Evolutionary conservation across 2,797 vertebrate species (phyloP).

Genomic region (Kryptopterus vitreolus): DNA sequence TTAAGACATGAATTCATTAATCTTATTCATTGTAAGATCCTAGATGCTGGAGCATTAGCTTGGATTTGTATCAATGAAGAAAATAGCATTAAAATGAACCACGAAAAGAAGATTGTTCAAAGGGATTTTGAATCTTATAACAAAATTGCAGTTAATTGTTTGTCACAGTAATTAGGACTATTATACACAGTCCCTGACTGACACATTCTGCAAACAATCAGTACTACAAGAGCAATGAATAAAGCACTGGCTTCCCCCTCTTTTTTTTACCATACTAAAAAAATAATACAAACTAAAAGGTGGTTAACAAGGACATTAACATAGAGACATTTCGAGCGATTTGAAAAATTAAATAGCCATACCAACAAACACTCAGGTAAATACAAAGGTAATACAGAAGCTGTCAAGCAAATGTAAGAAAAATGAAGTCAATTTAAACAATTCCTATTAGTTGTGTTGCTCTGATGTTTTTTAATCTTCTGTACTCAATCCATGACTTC

Average conservation of each 20-base stretch:
- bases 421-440: not conserved
- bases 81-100: conserved; percentile 50
- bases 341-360: conserved; percentile 12
- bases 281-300: not conserved
- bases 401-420: conserved; percentile 24
- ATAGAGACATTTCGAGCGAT: not conserved
- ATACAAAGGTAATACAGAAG: conserved; percentile 28
- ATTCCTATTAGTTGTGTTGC: conserved; percentile 12
- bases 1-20: not conserved
- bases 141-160: conserved; percentile 15
- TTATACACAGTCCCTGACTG: conserved; percentile 8
- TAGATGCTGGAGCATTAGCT: not conserved
- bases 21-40: not conserved
- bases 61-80: conserved; percentile 5
- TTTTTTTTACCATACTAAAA: not conserved
- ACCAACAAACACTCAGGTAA: not conserved
- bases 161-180: conserved; percentile 15
- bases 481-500: conserved; percentile 3
- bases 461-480: conserved; percentile 2
- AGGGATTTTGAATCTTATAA: conserved; percentile 24
- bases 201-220: not conserved
- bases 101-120: conserved; percentile 2
- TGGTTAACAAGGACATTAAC: not conserved
- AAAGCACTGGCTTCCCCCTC: conserved; percentile 27
- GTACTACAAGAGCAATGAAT: conserved; percentile 14